A percentile compares a stretch with the other conserved stretches of the same genome.
Evolutionary conservation across 2,888 invertebrate genomes (phyloP).

Genomic region (Nasonia oneida): DNA sequence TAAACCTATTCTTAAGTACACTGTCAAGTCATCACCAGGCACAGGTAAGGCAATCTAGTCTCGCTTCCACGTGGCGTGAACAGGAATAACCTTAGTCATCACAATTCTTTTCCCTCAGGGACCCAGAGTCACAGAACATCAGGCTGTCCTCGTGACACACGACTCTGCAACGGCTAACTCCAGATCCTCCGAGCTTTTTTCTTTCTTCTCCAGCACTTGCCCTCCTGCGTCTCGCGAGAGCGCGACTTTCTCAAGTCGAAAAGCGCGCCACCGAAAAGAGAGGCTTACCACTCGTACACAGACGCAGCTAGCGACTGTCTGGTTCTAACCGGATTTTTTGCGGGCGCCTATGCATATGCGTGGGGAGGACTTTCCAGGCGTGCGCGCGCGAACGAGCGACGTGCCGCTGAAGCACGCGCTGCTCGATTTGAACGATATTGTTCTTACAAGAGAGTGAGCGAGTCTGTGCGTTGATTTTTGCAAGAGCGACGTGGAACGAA

Average conservation of each 20-base stretch:
- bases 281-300: not conserved
- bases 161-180: not conserved
- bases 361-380: not conserved
- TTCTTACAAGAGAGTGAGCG: not conserved
- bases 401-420: not conserved
- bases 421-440: not conserved
- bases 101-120: not conserved
- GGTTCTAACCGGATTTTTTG: conserved; percentile 69
- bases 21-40: not conserved
- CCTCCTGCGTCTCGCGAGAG: not conserved
- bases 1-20: not conserved
- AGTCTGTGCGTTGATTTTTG: not conserved
- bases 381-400: not conserved
- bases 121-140: not conserved
- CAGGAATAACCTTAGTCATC: not conserved
- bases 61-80: too few species aligned
- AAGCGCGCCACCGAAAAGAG: not conserved
- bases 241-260: not conserved
- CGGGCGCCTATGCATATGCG: conserved; percentile 13
- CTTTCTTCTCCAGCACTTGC: not conserved
- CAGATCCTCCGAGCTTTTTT: not conserved
- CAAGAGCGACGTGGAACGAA: not conserved
- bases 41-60: not conserved
- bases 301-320: conserved; percentile 66
- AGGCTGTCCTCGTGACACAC: not conserved